Evolutionary conservation across 2,888 invertebrate genomes (phyloP).

Genomic region (Hypercompe scribonia): DNA sequence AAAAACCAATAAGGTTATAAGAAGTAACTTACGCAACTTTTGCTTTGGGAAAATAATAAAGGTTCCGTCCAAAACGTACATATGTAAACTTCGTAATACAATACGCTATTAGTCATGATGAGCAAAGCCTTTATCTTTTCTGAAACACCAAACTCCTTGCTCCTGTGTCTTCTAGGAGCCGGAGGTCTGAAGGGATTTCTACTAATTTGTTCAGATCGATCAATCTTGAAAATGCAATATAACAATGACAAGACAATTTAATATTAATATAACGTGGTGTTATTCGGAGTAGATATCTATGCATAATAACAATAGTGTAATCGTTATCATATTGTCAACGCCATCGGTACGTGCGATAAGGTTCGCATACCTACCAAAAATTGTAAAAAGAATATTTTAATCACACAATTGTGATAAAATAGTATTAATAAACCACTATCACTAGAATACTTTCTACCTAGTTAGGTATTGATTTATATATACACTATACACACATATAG

Average conservation of each 20-base stretch:
- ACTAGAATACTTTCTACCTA: not conserved
- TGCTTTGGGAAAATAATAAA: too few species aligned
- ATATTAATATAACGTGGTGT: not conserved
- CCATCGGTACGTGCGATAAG: constrained; percentile 44
- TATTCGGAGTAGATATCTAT: not conserved
- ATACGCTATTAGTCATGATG: not conserved
- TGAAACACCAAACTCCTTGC: not conserved
- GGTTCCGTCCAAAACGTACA: too few species aligned
- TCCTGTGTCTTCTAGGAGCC: too few species aligned
- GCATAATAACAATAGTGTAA: constrained; percentile 31
- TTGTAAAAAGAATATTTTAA: not conserved
- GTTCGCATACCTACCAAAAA: constrained; percentile 17
- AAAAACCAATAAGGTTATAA: too few species aligned
- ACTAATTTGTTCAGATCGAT: not conserved
- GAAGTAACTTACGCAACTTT: too few species aligned
- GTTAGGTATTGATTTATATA: not conserved
- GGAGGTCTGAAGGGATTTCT: too few species aligned
- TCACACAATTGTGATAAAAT: not conserved
- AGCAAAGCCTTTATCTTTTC: not conserved
- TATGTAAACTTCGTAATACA: too few species aligned
- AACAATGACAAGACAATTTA: not conserved
- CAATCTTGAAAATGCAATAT: not conserved
- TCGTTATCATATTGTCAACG: constrained; percentile 48
- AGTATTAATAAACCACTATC: not conserved
- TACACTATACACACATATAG: not conserved